Percentiles rank a stretch among this genome's conserved stretches.
Conservation (phyloP, 2,888 invertebrate genomes). For the Oscheius sp. region DNA sequence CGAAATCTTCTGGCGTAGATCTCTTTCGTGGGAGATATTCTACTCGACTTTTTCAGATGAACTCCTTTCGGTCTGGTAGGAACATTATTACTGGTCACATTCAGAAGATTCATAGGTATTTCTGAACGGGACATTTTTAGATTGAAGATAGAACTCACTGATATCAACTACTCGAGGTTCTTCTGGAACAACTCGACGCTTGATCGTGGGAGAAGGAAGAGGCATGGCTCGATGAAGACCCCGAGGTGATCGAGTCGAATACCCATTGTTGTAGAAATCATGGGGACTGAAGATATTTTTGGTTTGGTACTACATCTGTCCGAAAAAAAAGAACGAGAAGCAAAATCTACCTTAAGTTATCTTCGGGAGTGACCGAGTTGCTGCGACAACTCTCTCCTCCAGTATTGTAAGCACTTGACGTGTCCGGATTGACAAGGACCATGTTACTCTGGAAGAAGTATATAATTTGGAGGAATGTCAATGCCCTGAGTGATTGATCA, state of each 20-base stretch:
- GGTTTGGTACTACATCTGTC: too few relatives aligned
- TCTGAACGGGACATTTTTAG: neutral
- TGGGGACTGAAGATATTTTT: slow-evolving; percentile 1
- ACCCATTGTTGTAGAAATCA: neutral
- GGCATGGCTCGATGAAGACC: slow-evolving; percentile 25
- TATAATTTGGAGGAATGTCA: too few relatives aligned
- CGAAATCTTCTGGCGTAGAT: slow-evolving; percentile 25
- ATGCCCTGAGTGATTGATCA: slow-evolving; percentile 4
- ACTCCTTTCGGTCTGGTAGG: neutral
- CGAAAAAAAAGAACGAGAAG: too few relatives aligned
- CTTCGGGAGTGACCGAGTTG: slow-evolving; percentile 60
- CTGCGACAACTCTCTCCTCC: slow-evolving; percentile 82
- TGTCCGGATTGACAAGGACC: slow-evolving; percentile 75
- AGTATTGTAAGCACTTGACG: slow-evolving; percentile 83
- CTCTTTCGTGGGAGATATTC: slow-evolving; percentile 30
- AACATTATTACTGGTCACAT: slow-evolving; percentile 20
- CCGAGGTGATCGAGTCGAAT: slow-evolving; percentile 29
- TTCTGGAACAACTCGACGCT: slow-evolving; percentile 1
- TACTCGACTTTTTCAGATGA: slow-evolving; percentile 26
- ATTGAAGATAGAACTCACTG: neutral
- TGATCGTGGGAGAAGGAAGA: slow-evolving; percentile 10
- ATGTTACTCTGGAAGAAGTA: slow-evolving; percentile 17
- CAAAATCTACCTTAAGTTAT: slow-evolving; percentile 33
- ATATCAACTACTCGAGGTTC: slow-evolving; percentile 36
- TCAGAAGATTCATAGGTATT: slow-evolving; percentile 23